Evolutionary conservation across 2,797 vertebrate species (phyloP).

Genomic region (Sciurus vulgaris): DNA sequence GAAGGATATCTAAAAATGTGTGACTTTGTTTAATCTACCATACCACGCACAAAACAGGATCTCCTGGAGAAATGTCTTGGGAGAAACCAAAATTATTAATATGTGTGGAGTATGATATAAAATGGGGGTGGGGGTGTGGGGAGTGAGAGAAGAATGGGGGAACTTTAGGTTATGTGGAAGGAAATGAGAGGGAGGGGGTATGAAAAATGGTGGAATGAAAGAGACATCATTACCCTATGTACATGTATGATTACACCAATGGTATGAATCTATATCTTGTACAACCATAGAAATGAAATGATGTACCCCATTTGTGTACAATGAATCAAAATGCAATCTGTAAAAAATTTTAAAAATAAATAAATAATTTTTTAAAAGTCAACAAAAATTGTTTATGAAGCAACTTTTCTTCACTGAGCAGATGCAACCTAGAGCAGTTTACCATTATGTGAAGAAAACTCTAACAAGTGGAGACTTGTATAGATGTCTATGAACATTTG

Average conservation of each 20-base stretch:
- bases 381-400: neutral
- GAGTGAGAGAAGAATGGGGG: no score
- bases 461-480: neutral
- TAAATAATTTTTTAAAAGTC: neutral
- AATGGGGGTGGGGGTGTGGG: no score
- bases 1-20: neutral
- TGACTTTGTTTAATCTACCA: neutral
- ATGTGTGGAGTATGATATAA: neutral
- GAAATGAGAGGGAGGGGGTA: no score
- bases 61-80: neutral
- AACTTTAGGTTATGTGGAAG: no score
- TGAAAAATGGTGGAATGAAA: no score
- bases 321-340: no score
- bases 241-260: no score
- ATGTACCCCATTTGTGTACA: no score
- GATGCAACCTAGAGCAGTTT: neutral
- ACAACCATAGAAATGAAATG: no score
- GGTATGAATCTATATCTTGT: no score
- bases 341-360: no score
- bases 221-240: no score
- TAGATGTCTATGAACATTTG: neutral
- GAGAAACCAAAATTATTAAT: neutral
- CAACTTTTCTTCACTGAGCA: neutral
- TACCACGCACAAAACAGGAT: neutral
- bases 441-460: neutral